Evolutionary conservation across 2,888 invertebrate genomes (phyloP).

Genomic region (Papilio gigon): DNA sequence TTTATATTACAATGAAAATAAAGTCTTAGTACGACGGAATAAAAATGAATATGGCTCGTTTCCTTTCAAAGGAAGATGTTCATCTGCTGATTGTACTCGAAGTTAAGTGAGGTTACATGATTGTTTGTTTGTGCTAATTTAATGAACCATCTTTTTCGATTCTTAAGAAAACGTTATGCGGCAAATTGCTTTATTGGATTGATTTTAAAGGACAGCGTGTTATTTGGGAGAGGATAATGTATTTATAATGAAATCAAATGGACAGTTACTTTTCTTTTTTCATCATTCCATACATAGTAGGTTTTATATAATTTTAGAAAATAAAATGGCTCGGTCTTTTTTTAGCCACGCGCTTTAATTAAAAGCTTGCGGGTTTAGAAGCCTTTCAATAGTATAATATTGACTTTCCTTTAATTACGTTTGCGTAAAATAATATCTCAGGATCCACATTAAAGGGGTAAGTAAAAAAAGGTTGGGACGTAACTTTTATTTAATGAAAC

Average conservation of each 20-base stretch:
- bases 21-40: not conserved
- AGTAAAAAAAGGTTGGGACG: slow-evolving; percentile 2
- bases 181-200: slow-evolving; percentile 2
- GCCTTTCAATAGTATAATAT: not conserved
- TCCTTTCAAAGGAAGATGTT: not conserved
- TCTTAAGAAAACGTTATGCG: not conserved
- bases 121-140: slow-evolving; percentile 20
- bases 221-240: not conserved
- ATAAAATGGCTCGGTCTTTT: not conserved
- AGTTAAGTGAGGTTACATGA: slow-evolving; percentile 13
- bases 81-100: slow-evolving; percentile 6
- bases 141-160: slow-evolving; percentile 3
- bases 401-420: slow-evolving; percentile 5
- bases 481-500: slow-evolving; percentile 3
- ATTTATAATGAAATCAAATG: not conserved
- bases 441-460: slow-evolving; percentile 1
- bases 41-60: not conserved
- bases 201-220: not conserved
- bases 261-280: not conserved
- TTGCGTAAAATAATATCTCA: not conserved
- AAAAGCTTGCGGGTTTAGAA: not conserved
- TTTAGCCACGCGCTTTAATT: not conserved
- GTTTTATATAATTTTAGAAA: not conserved
- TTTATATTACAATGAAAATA: not conserved
- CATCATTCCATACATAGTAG: not conserved